A percentile compares a stretch with the other conserved stretches of the same genome.
Conservation (phyloP, 2,888 invertebrate genomes). For the Nemotelus nigrinus region DNA sequence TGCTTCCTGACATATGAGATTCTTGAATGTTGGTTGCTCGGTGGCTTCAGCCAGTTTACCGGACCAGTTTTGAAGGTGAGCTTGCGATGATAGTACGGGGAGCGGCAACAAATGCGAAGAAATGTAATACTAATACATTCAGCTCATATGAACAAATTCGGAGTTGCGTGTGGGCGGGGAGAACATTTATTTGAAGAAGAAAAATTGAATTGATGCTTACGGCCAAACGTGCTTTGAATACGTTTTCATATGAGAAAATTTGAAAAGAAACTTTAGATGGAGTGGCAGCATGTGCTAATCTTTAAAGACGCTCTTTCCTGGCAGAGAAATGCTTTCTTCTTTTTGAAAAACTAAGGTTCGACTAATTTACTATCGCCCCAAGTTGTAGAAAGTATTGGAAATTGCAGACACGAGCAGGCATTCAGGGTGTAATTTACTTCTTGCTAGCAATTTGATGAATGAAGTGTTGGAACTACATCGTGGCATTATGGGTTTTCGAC, state of each 20-base stretch:
- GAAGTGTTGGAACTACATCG: no score
- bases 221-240: slow-evolving; percentile 49
- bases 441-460: no score
- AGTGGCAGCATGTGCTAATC: slow-evolving; percentile 2
- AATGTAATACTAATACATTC: slow-evolving; percentile 20
- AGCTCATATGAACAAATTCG: slow-evolving; percentile 24
- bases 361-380: no score
- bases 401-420: no score
- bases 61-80: slow-evolving; percentile 39
- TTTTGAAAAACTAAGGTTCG: no score
- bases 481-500: no score
- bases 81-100: neutral
- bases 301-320: neutral
- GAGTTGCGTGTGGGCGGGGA: neutral
- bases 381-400: no score
- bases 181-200: slow-evolving; percentile 11
- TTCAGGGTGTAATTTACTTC: no score
- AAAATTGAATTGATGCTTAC: slow-evolving; percentile 28
- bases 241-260: slow-evolving; percentile 35
- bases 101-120: neutral
- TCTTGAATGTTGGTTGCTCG: slow-evolving; percentile 20
- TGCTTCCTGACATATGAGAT: slow-evolving; percentile 40
- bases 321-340: no score
- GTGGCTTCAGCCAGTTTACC: slow-evolving; percentile 16
- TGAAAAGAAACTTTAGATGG: neutral